Evolutionary conservation across 2,888 invertebrate genomes (phyloP), one percentile per base, ranked within the genome.

Genomic region (Thymelicus sylvestris): DNA sequence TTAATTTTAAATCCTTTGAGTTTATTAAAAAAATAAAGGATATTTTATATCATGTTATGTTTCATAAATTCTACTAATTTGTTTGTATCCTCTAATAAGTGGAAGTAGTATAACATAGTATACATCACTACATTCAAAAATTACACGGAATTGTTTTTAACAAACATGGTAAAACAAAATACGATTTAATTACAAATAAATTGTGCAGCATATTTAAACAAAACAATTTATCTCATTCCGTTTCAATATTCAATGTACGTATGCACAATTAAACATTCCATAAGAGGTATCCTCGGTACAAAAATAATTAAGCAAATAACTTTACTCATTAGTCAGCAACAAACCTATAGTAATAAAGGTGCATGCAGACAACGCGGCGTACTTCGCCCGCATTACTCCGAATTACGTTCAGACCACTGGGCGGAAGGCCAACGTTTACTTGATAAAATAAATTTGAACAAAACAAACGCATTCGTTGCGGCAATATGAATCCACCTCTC

Each of bases 381-480:
- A 76, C 76, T 75, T 72, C 82, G 81, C 89, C 86, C 89, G 89
- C 89, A 91, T 90, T 88, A 88, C 88, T 84, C 81, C 86, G 85
- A 79, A 86, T 92, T 93, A 90, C 75, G 76, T 85, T 76, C 92
- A 79, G 83, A 77, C 84, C 92, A 92, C 74, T 93, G 93, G 81
- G 88, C 84, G 83, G 89, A 88, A 89, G 83, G 82, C 91, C 88
- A 86, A 86, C 89, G 87, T 91, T 92, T 91, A 92, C 91, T 93
- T 91, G 92, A 93, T 93, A 92, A 93, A 93, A 93, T 93, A 92
- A 91, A 92, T 92, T 91, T 89, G 89, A 88, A 90, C 91, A 90
- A 91, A 92, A 93, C 92, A 92, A 92, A 92, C 90, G 90, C 91
- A 92, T 87, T 88, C 87, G 80, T 78, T 86, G 88, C 86, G 88